Evolutionary conservation across 2,797 vertebrate species (phyloP).

Genomic region (Lates japonicus): DNA sequence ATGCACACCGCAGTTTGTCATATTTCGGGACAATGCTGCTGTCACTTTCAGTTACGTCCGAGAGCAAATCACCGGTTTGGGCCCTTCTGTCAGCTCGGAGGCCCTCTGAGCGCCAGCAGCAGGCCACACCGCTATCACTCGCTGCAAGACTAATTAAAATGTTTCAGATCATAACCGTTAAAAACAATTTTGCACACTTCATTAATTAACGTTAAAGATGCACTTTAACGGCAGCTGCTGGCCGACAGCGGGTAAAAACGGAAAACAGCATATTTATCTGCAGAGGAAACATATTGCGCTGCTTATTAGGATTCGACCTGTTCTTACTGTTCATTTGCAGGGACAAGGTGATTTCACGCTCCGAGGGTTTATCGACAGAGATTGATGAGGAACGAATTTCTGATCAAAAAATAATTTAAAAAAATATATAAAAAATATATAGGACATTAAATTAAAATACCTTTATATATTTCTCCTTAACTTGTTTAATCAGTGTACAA

Average conservation of each 20-base stretch:
- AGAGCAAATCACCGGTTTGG: conserved; percentile 39
- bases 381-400: neutral
- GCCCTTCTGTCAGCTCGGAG: conserved; percentile 55
- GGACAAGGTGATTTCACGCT: neutral
- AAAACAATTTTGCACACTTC: conserved; percentile 90
- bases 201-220: conserved; percentile 89
- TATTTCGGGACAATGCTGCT: conserved; percentile 62
- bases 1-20: conserved; percentile 39
- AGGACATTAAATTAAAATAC: neutral
- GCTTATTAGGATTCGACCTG: conserved; percentile 47
- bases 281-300: conserved; percentile 59
- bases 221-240: conserved; percentile 91
- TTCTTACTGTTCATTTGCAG: conserved; percentile 32
- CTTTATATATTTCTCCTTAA: too few relatives aligned
- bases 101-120: conserved; percentile 47
- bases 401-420: fast-evolving
- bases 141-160: conserved; percentile 84
- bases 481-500: neutral
- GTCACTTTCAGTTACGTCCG: conserved; percentile 67
- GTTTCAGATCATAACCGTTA: conserved; percentile 90
- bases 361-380: fast-evolving
- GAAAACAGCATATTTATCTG: conserved; percentile 54
- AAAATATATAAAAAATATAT: neutral
- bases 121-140: conserved; percentile 53
- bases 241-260: conserved; percentile 76